Evolutionary conservation across 2,888 invertebrate genomes (phyloP).

Genomic region (Eristalis pertinax): DNA sequence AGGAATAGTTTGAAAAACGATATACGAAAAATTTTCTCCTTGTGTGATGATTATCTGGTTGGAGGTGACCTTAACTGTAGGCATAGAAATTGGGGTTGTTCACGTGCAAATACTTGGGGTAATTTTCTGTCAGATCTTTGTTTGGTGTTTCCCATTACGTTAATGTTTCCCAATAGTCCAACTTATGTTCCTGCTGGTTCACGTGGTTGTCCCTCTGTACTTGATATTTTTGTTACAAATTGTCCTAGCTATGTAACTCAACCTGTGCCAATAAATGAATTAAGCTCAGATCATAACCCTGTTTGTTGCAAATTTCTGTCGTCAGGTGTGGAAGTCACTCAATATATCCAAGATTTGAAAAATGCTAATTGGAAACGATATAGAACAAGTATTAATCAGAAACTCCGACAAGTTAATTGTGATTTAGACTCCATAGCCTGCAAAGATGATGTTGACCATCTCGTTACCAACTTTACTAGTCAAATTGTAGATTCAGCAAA

Average conservation of each 20-base stretch:
- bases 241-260: conserved; percentile 1
- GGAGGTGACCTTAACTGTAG: no score
- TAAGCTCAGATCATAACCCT: conserved; percentile 26
- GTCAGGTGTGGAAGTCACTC: background rate
- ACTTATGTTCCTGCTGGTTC: conserved; percentile 30
- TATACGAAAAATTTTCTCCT: no score
- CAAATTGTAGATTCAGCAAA: no score
- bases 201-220: conserved; percentile 14
- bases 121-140: background rate
- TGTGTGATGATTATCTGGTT: no score
- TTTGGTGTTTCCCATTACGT: background rate
- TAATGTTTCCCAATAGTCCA: conserved; percentile 18
- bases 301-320: background rate
- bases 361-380: background rate
- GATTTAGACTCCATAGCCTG: no score
- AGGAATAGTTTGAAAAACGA: background rate
- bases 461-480: no score
- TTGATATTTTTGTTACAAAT: background rate
- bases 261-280: background rate
- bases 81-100: no score
- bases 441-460: no score
- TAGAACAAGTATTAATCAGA: background rate
- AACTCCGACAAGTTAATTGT: no score
- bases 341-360: no score
- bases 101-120: no score